Base-by-base conservation (phyloP, 2,888 invertebrate species). In the Prionchulus punctatus region DNA sequence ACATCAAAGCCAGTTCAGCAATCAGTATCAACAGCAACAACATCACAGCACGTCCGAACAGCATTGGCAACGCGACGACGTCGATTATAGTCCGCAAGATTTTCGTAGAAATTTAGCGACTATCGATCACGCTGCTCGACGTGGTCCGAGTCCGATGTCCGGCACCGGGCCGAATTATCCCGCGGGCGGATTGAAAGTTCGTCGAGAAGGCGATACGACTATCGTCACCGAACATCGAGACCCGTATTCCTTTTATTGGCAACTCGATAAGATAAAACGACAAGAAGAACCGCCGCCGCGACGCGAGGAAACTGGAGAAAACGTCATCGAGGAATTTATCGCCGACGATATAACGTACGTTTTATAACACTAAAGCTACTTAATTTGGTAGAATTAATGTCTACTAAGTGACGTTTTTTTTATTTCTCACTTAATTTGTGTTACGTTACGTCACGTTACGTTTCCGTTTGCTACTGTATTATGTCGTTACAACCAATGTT, bases 191-290 rank as follows among this genome's bases (percentile, higher is more conserved):
- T 61, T 66, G 21, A 55, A 62, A 30, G 63, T 66, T 7, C 58
- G 61, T 2, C 61, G 62, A 30, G 60, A 66, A 52, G 68, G 68
- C 30, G 67, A 69, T 59, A 67, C 67, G 1, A 66, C 66, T 2
- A 61, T 69, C 48, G 63, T 69, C 59, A 70, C 69, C 21, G 67
- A 70, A 45, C 69, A 70, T 53, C 60, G 70, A n/a, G 70, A 70
- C 61, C 70, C 70, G 15, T 70, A 70, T 57, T 69, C 68, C 1
- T 70, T 70, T 62, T 70, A 70, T 58, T 70, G 70, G 70, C 70
- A 70, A 59, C 61, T 70, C 50, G 70, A 70, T 61, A 64, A 68
- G 59, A 56, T 64, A 21, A 53, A 58, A 7, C 36, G 53, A 27
- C 42, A 43, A 18, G 57, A 63, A 54, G 58, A 59, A 50, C 59